Percentiles rank a stretch among this genome's conserved stretches.
These are phyloP conservation scores for Clepsis dumicolana DNA, from an alignment of 2,888 invertebrate species.

Conservation along the genomic window DNA sequence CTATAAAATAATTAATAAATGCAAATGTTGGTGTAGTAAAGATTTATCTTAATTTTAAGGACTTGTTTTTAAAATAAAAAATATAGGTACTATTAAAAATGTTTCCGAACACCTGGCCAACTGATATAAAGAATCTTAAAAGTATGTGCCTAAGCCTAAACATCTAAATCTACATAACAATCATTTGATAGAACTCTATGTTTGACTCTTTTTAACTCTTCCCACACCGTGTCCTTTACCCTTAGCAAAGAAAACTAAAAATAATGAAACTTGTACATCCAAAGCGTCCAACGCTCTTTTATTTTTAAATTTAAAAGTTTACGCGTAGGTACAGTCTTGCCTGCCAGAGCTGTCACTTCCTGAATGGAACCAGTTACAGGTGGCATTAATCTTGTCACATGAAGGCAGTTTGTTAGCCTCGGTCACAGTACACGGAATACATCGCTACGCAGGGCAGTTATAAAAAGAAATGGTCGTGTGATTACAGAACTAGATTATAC, in stretches of 20 bases:
- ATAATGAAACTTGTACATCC: constrained; percentile 9
- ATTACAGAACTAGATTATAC: not conserved
- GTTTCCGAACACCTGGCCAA: not conserved
- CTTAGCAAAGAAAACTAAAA: constrained; percentile 5
- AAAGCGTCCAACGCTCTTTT: constrained; percentile 2
- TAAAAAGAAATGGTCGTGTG: not conserved
- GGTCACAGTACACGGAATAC: not conserved
- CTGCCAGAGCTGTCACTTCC: constrained; percentile 50
- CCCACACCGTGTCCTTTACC: not conserved
- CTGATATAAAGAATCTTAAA: not conserved
- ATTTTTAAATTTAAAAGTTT: constrained; percentile 28
- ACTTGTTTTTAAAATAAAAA: not conserved
- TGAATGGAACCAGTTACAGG: constrained; percentile 50
- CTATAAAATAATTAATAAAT: constrained; percentile 6
- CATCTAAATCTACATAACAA: not conserved
- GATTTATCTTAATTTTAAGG: not conserved
- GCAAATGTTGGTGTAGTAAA: not conserved
- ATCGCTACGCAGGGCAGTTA: not conserved
- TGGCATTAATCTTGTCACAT: constrained; percentile 48
- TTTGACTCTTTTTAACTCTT: not conserved
- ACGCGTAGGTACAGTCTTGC: constrained; percentile 10
- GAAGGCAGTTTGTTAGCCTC: constrained; percentile 29
- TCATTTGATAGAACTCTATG: not conserved
- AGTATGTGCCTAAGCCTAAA: too few species aligned
- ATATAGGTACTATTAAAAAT: not conserved